A percentile compares a stretch with the other conserved stretches of the same genome.
Evolutionary conservation across 2,888 invertebrate species (phyloP).

Genomic region (Brenthis daphne): DNA sequence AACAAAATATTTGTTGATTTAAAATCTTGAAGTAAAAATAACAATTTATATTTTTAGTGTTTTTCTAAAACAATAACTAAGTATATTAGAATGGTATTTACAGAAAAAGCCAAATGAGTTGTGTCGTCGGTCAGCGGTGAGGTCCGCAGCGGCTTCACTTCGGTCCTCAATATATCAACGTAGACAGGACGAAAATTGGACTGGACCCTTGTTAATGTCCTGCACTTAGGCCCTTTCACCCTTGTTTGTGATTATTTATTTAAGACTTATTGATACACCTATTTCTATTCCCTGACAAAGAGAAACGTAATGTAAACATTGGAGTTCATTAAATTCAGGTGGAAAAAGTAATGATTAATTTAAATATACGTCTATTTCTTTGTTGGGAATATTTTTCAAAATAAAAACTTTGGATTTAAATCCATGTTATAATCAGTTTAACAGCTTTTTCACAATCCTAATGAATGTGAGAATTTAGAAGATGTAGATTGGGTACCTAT

Average conservation of each 20-base stretch:
- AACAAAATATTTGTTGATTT: background rate
- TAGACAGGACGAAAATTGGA: conserved; percentile 81
- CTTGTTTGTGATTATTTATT: conserved; percentile 76
- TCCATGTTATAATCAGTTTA: too few species aligned
- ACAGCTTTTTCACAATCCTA: too few species aligned
- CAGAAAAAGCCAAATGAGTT: conserved; percentile 68
- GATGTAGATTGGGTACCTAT: too few species aligned
- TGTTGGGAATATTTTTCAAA: too few species aligned
- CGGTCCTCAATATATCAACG: conserved; percentile 79
- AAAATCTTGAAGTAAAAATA: background rate
- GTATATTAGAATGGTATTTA: conserved; percentile 50
- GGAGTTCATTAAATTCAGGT: conserved; percentile 20
- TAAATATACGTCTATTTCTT: too few species aligned
- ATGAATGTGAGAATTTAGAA: too few species aligned
- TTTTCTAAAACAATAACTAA: conserved; percentile 40
- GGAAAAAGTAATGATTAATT: background rate
- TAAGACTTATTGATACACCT: conserved; percentile 72
- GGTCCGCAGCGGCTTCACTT: conserved; percentile 55
- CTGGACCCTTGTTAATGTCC: conserved; percentile 80
- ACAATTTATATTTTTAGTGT: background rate
- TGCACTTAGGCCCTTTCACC: conserved; percentile 74
- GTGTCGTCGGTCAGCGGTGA: conserved; percentile 54
- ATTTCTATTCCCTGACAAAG: conserved; percentile 35
- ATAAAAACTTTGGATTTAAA: too few species aligned
- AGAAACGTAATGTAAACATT: conserved; percentile 43